Base-by-base conservation (phyloP, 2,797 vertebrate species). In the Bovichtus variegatus region DNA sequence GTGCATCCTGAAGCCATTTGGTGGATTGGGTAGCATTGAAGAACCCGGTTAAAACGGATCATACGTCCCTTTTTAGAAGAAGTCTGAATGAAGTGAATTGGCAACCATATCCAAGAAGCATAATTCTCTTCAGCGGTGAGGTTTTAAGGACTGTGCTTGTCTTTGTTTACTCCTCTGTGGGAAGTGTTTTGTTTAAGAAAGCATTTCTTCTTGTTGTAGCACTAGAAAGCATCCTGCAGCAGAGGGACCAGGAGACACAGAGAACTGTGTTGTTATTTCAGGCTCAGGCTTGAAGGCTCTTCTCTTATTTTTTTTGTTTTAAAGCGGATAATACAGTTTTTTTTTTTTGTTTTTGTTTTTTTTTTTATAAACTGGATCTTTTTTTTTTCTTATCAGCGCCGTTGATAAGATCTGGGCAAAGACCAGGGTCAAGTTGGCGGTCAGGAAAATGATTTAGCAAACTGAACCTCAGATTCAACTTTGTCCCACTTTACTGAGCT, bases 151-250 rank as follows among this genome's bases (percentile, higher is more conserved):
- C 60, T 46, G 65, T 53, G 40, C 66, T 70, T 74, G 77, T 68
- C 73, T 87, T 66, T 87, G 84, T 89, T 85, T 87, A 80, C 83
- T 79, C 84, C 84, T 85, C 84, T 64, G 82, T 83, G 85, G 84
- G 84, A 88, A 79, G 79, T 70, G 71, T 83, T 87, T 89, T 86
- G 83, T 90, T 74, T 76, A 47, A 81, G 78, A 74, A 80, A 87
- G 82, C 71, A 74, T 25, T 84, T 89, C 65, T 78, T 86, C 61
- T 80, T 68, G 21, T 74, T 62, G 80, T 62, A 47, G 82, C 73
- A 36, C 66, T 79, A 65, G 78, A 84, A 84, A 84, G 78, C 78
- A 54, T 84, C 71, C 19, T 44, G 80, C 78, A 74, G 74, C 89
- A 21, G 62, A 72, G 87, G 81, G 70, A 83, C 76, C 27, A 2